Base-by-base conservation (phyloP, 2,797 vertebrate species). In the Coregonus ussuriensis region DNA sequence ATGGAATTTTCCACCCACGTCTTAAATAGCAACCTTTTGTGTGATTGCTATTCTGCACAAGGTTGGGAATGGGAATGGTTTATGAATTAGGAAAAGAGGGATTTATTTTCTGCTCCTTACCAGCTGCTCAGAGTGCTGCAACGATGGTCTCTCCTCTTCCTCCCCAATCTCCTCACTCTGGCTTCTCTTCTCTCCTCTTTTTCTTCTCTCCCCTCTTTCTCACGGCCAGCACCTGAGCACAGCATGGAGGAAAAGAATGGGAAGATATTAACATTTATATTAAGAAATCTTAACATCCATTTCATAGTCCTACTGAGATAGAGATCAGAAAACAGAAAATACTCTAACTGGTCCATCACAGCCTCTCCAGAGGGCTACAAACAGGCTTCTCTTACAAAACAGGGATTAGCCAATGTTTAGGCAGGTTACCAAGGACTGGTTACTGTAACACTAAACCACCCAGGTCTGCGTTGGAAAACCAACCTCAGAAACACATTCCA, bases 71-170 rank as follows among this genome's bases (percentile, higher is more conserved):
- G 89, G 85, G 82, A 86, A 90, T 89, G 89, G 85, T 89, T 91
- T 90, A 80, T 82, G 84, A 90, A 88, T 92, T 88, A 87, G 82
- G 88, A 87, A 88, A 91, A 83, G 82, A 73, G 72, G 82, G 84
- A 78, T 87, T 84, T 47, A 87, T 89, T 88, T 93, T 90, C 81
- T 83, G 74, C 76, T 86, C 86, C 90, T 80, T 93, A 93, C 92
- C 91, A 90, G 91, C 90, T 90, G 90, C 88, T 89, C 81, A 81
- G 74, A 74, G 84, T 14, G 75, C 88, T 80, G 85, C 78, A 59
- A 83, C 88, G 88, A 89, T 37, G 77, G 85, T 88, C 81, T 91
- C 89, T 92, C 88, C 88, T 56, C 89, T 3, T 33, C 41, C 41
- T 41, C 88, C 90, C 86, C 87, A 78, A 81, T 86, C 83, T 90